Conservation (phyloP, 2,797 vertebrate species). For the Bucorvus abyssinicus region DNA sequence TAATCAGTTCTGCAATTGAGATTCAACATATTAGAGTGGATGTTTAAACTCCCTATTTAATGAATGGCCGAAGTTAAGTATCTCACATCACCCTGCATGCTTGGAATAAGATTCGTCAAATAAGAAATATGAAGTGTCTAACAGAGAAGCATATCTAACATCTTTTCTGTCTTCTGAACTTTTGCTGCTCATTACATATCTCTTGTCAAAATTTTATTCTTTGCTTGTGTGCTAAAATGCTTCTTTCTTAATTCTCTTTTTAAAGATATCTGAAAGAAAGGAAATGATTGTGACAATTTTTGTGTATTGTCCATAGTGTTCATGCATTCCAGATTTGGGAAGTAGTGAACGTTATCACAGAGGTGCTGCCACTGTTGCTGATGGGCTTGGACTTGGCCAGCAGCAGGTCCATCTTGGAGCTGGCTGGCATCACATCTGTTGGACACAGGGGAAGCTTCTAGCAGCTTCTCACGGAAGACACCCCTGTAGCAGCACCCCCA, state of each 20-base stretch:
- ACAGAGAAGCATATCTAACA: not conserved
- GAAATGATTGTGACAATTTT: not conserved
- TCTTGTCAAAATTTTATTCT: not conserved
- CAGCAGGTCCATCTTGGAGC: accelerated
- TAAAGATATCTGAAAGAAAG: not conserved
- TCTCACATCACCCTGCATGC: not conserved
- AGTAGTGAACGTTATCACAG: not conserved
- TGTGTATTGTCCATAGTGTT: not conserved
- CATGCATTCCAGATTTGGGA: not conserved
- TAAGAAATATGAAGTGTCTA: not conserved
- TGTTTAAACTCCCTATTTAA: not conserved
- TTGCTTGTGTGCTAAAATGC: not conserved
- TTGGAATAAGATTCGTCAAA: not conserved
- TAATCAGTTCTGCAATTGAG: not conserved
- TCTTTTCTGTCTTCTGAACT: not conserved
- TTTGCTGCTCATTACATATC: not conserved
- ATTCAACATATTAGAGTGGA: not conserved
- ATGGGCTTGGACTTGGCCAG: accelerated
- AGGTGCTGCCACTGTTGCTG: not conserved
- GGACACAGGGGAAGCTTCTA: not conserved
- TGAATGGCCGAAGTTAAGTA: not conserved
- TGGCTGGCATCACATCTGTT: accelerated
- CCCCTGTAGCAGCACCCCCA: accelerated
- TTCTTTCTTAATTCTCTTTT: not conserved
- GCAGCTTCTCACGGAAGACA: not conserved